Conservation (phyloP, 2,113 vertebrate genomes). For the Plestiodon gilberti region DNA sequence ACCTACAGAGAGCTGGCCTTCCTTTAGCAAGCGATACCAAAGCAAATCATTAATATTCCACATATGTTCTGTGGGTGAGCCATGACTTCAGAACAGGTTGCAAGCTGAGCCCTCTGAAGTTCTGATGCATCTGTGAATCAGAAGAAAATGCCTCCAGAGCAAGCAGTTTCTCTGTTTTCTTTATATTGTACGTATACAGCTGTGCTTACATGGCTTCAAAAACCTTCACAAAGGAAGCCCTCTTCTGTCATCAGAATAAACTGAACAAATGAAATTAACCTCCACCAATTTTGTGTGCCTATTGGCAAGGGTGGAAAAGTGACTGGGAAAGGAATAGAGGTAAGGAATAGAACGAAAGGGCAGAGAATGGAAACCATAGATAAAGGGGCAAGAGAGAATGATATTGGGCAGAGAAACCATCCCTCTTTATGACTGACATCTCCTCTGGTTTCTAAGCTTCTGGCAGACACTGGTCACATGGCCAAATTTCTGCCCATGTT, state of each 20-base stretch:
- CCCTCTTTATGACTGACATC: background rate
- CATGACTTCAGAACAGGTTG: background rate
- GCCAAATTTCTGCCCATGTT: too few species aligned
- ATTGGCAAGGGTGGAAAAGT: background rate
- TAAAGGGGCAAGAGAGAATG: background rate
- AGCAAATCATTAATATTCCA: background rate
- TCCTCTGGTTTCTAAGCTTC: background rate
- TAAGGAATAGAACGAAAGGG: background rate
- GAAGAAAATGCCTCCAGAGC: background rate
- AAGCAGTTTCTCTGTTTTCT: background rate
- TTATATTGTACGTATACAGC: background rate
- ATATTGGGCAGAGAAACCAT: background rate
- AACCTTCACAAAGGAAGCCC: background rate
- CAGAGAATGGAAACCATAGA: too few species aligned
- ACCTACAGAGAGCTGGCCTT: background rate
- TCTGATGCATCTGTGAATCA: background rate
- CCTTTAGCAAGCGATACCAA: background rate
- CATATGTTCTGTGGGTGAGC: background rate
- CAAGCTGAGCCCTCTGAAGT: background rate
- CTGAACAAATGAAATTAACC: background rate
- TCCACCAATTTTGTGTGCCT: background rate
- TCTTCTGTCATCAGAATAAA: background rate
- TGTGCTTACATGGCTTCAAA: background rate
- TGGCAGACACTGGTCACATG: background rate
- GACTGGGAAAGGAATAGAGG: background rate